These are phyloP conservation scores for Amphipyra tragopoginis DNA, from an alignment of 2,888 invertebrate genomes.

Conservation along the genomic window DNA sequence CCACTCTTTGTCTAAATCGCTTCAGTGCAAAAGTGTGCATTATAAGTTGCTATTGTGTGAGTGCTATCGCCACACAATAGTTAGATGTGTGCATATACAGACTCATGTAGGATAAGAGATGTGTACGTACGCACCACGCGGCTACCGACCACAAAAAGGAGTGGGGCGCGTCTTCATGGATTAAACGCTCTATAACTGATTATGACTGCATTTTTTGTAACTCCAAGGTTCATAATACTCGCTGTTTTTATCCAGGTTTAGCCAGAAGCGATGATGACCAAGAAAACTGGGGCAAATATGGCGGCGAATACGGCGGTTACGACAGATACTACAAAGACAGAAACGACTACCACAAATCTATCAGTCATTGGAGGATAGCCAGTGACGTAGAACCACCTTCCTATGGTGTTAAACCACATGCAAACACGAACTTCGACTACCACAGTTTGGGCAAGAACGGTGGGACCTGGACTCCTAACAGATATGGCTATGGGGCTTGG, in stretches of 20 bases:
- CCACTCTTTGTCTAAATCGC: too few species aligned
- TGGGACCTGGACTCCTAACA: constrained; percentile 53
- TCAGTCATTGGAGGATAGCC: constrained; percentile 88
- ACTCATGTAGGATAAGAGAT: too few species aligned
- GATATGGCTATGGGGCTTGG: constrained; percentile 79
- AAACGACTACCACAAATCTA: constrained; percentile 81
- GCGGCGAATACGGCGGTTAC: constrained; percentile 88
- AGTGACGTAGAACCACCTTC: constrained; percentile 73
- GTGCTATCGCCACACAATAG: too few species aligned
- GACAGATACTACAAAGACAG: constrained; percentile 80
- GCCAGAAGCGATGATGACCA: constrained; percentile 77
- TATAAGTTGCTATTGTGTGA: too few species aligned
- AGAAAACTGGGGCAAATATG: constrained; percentile 90
- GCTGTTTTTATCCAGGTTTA: constrained; percentile 58
- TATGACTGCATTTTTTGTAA: too few species aligned
- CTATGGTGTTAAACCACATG: constrained; percentile 71
- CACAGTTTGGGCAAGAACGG: constrained; percentile 82
- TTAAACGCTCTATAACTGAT: too few species aligned
- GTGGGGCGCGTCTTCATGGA: too few species aligned
- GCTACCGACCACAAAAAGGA: too few species aligned
- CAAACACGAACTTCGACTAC: constrained; percentile 77
- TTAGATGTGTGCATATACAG: too few species aligned
- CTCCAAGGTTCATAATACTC: background rate
- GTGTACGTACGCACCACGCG: too few species aligned
- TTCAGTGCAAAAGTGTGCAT: too few species aligned